A percentile compares a stretch with the other conserved stretches of the same genome.
Evolutionary conservation across 2,888 invertebrate species (phyloP).

Genomic region (Entomobrya proxima): DNA sequence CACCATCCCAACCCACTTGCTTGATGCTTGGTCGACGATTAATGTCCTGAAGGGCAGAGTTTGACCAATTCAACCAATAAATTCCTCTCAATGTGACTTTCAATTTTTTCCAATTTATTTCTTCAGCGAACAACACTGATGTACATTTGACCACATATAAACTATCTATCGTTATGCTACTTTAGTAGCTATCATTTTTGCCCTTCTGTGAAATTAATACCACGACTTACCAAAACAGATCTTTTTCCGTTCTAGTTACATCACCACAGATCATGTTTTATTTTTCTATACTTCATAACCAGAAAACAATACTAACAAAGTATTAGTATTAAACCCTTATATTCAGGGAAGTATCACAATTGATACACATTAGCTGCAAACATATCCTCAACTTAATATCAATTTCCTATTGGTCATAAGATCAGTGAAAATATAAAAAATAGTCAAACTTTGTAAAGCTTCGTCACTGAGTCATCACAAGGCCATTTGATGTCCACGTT

Average conservation of each 20-base stretch:
- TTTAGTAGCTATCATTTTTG: not conserved
- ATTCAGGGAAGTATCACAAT: too few species aligned
- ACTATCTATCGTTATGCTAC: not conserved
- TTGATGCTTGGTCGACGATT: slow-evolving; percentile 28
- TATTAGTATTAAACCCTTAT: too few species aligned
- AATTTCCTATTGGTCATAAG: too few species aligned
- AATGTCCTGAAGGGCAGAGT: slow-evolving; percentile 56
- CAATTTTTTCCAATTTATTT: slow-evolving; percentile 62
- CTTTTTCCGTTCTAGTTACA: slow-evolving; percentile 45
- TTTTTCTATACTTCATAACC: not conserved
- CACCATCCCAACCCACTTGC: not conserved
- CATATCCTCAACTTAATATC: too few species aligned
- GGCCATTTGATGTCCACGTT: too few species aligned
- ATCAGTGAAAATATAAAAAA: too few species aligned
- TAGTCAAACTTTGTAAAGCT: too few species aligned
- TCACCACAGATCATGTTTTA: not conserved
- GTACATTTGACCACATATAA: not conserved
- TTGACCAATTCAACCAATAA: slow-evolving; percentile 57
- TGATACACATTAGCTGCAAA: too few species aligned
- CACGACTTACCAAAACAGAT: slow-evolving; percentile 31
- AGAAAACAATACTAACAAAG: not conserved
- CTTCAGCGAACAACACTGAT: slow-evolving; percentile 32
- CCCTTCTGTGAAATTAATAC: slow-evolving; percentile 37
- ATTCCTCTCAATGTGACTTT: slow-evolving; percentile 60
- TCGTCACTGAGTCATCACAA: too few species aligned